Conservation (phyloP, 2,888 invertebrate species). For the Amphipoea oculea region DNA sequence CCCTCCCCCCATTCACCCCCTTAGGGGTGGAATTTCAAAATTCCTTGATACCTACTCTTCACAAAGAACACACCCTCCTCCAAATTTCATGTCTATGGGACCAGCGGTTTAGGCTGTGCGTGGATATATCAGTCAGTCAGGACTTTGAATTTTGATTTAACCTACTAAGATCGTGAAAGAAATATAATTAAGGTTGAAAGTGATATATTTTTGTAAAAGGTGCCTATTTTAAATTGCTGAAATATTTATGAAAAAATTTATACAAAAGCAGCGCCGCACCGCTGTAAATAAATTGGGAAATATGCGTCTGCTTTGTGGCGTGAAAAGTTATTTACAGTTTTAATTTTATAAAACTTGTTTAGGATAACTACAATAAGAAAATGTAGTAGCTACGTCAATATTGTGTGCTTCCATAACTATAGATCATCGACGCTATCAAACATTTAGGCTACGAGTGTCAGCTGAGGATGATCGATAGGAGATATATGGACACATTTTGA, state of each 20-base stretch:
- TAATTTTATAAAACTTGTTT: conserved; percentile 7
- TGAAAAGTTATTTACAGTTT: conserved; percentile 15
- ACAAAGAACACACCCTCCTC: too few species aligned
- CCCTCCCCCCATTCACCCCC: too few species aligned
- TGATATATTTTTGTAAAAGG: conserved; percentile 31
- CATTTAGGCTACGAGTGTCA: neutral
- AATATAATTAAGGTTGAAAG: conserved; percentile 47
- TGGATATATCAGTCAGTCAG: too few species aligned
- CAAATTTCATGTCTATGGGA: too few species aligned
- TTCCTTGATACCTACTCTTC: too few species aligned
- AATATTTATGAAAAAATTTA: conserved; percentile 7
- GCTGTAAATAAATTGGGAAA: conserved; percentile 8
- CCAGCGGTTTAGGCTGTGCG: too few species aligned
- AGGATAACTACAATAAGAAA: neutral
- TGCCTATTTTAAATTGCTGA: conserved; percentile 21
- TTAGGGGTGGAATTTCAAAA: too few species aligned
- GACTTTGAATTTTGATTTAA: conserved; percentile 12
- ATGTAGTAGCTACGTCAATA: neutral
- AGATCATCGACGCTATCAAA: neutral
- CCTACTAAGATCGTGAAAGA: conserved; percentile 46
- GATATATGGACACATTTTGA: neutral
- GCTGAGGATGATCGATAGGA: neutral
- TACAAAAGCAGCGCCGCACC: too few species aligned
- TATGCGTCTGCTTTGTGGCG: conserved; percentile 16
- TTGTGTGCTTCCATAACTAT: neutral